Evolutionary conservation across 1,140 invertebrate species (phyloP).

Genomic region (Rhopalosiphum padi): DNA sequence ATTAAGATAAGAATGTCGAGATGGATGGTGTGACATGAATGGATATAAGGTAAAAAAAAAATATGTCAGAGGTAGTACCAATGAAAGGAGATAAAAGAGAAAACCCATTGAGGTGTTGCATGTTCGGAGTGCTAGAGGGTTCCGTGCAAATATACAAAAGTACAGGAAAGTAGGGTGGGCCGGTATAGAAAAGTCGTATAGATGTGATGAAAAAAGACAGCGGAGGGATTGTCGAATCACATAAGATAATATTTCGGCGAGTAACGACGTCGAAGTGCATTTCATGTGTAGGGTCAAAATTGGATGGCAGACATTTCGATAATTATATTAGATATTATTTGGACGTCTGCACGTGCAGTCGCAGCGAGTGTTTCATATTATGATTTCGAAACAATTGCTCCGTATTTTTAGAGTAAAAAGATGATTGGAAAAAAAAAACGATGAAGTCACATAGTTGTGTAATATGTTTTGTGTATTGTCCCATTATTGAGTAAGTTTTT

Average conservation of each 20-base stretch:
- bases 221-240: not conserved
- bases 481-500: not conserved
- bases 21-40: constrained; percentile 41
- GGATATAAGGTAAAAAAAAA: constrained; percentile 18
- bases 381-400: not conserved
- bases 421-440: not conserved
- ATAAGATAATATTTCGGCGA: not conserved
- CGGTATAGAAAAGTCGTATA: not conserved
- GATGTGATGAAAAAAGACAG: not conserved
- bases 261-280: not conserved
- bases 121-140: not conserved
- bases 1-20: constrained; percentile 32
- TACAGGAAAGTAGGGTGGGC: not conserved
- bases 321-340: not conserved
- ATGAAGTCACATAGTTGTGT: not conserved
- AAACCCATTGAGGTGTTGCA: constrained; percentile 21
- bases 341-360: not conserved
- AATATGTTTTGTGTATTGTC: not conserved
- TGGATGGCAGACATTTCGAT: not conserved
- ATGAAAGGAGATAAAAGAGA: constrained; percentile 14
- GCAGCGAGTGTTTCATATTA: not conserved
- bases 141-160: not conserved
- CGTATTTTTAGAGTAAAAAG: not conserved
- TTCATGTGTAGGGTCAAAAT: not conserved
- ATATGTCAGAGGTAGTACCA: constrained; percentile 9